Evolutionary conservation across 2,113 vertebrate genomes (phyloP).

Genomic region (Laticauda colubrina): DNA sequence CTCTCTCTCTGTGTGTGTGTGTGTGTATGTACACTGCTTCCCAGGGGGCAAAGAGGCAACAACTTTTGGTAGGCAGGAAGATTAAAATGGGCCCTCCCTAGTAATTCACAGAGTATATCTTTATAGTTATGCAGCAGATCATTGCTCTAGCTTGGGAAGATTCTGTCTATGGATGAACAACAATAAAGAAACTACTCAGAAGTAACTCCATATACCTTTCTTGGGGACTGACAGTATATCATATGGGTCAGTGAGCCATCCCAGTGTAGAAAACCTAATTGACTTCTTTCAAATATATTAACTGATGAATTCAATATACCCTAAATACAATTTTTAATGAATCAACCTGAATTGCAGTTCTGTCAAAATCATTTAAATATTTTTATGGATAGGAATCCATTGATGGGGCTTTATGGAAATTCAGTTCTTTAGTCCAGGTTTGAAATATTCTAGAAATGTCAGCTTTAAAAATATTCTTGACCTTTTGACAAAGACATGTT

Average conservation of each 20-base stretch:
- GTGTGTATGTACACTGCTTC: neutral
- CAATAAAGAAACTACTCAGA: neutral
- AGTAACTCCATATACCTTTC: neutral
- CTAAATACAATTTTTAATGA: neutral
- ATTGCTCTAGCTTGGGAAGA: neutral
- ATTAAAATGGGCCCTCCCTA: neutral
- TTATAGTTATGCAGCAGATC: neutral
- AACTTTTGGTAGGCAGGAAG: neutral
- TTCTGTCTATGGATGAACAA: neutral
- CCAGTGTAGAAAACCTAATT: neutral
- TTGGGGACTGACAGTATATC: neutral
- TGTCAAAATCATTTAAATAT: neutral
- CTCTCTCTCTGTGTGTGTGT: no score
- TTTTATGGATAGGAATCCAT: neutral
- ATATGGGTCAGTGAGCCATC: neutral
- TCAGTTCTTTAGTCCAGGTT: neutral
- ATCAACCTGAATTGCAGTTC: neutral
- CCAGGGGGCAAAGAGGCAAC: neutral
- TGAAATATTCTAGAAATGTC: neutral
- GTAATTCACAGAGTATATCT: neutral
- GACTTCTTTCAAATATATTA: neutral
- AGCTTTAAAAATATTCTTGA: neutral
- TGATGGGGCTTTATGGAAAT: neutral
- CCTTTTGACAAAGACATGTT: neutral
- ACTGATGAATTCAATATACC: neutral